A percentile compares a stretch with the other conserved stretches of the same genome.
Conservation (phyloP, 2,113 vertebrate genomes). For the Psephotus haematonotus region DNA sequence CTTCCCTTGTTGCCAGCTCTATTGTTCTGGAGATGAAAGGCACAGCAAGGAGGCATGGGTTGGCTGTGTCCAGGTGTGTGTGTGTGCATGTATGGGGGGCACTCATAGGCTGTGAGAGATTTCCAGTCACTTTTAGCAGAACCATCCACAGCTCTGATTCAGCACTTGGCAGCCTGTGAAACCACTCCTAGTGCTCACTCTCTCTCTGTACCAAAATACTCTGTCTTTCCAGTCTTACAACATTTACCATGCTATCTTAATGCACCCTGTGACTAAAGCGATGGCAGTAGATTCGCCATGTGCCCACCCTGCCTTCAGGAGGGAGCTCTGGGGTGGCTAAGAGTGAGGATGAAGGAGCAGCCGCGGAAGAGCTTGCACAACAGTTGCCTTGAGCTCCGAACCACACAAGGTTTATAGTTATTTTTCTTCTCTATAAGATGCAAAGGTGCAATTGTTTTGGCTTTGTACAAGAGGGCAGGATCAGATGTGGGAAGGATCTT, state of each 20-base stretch:
- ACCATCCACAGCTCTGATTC: not conserved
- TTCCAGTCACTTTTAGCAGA: not conserved
- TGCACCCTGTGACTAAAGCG: not conserved
- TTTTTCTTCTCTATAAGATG: not conserved
- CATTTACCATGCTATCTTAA: not conserved
- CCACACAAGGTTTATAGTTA: not conserved
- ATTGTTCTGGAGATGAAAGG: not conserved
- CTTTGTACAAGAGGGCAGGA: not conserved
- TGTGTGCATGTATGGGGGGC: accelerated
- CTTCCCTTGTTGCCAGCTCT: not conserved
- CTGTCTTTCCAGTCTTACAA: not conserved
- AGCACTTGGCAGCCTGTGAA: not conserved
- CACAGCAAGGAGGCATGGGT: too few relatives aligned
- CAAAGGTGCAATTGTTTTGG: not conserved
- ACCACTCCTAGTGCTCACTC: not conserved
- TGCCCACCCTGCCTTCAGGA: not conserved
- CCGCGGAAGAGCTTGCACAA: not conserved
- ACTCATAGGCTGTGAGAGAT: not conserved
- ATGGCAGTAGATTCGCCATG: not conserved
- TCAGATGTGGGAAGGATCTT: not conserved
- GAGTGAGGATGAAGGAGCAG: not conserved
- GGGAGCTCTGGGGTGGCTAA: not conserved
- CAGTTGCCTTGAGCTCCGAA: not conserved
- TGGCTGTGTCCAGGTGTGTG: not conserved
- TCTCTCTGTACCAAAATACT: not conserved